These are phyloP conservation scores for Falco columbarius DNA, from an alignment of 2,797 vertebrate species.

Conservation along the genomic window DNA sequence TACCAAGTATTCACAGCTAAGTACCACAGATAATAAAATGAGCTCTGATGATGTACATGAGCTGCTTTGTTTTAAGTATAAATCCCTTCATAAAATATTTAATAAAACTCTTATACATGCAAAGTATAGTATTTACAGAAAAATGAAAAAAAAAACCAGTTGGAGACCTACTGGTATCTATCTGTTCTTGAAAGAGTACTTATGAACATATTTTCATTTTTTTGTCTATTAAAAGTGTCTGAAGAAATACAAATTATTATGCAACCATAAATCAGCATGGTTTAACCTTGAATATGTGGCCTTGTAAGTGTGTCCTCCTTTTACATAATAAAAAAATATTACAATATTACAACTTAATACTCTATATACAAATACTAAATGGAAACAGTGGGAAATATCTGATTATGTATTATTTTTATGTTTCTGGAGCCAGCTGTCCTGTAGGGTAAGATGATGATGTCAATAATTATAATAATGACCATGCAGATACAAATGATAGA, in stretches of 20 bases:
- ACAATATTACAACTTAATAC: neutral
- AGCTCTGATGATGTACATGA: neutral
- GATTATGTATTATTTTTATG: neutral
- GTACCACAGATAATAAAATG: neutral
- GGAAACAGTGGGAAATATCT: neutral
- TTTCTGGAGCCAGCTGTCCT: neutral
- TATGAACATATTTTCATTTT: neutral
- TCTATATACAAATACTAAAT: neutral
- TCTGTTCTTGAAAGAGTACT: neutral
- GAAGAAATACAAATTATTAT: neutral
- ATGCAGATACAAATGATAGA: neutral
- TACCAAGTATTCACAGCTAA: neutral
- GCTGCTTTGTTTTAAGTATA: neutral
- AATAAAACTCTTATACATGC: neutral
- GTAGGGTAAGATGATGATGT: neutral
- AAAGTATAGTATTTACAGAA: neutral
- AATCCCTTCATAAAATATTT: neutral
- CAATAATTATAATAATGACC: neutral
- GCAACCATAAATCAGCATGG: neutral
- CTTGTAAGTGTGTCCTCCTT: fast-evolving
- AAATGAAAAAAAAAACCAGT: neutral
- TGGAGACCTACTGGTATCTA: neutral
- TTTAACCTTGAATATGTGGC: neutral
- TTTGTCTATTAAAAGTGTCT: neutral
- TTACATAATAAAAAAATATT: neutral